Base-by-base conservation (phyloP, 2,888 invertebrate genomes). In the Tryphoninae sp. region DNA sequence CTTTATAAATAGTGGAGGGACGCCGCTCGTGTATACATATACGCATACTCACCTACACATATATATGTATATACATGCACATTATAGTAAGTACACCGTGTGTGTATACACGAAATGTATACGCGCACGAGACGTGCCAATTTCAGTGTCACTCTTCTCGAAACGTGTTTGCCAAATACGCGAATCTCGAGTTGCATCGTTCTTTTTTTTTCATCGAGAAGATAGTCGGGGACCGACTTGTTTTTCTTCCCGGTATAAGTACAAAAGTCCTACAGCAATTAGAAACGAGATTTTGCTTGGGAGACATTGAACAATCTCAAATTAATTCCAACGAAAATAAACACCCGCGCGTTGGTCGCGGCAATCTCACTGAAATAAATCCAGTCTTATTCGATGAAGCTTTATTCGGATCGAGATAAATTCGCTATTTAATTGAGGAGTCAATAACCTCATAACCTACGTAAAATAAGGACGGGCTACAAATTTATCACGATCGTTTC, bases 1-100 rank as follows among this genome's bases (percentile, higher is more conserved):
- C 82, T 81, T 80, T 82, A 83, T 84, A 85, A 85, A 84, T 82
- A 78, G 82, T 79, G 58, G 62, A 82, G 42, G 81, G 62, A 79
- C 64, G 62, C 26, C 26, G 23, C 23, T 2, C 4, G n/a, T 7
- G 6, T 16, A 55, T 19, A 19, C 22, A 19, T 26, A 55, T 55
- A 55, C 16, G 19, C 16, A 55, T 16, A 19, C 16, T 16, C 22
- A 8, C 22, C 9, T 13, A 59, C 22, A 59, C n/a, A 19, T 22
- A 22, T 22, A 22, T 40, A 42, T 23, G 45, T 64, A n/a, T 45
- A 64, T 51, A 64, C 49, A 73, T 49, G 33, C 68, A 58, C 51
- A 51, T 71, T 59, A 42, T 51, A 16, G 45, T 9, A 64, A 59
- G 40, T 58, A 59, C 26, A 73, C n/a, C 40, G n/a, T 53, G 33